Evolutionary conservation across 2,797 vertebrate species (phyloP).

Genomic region (Hippocampus kuda): DNA sequence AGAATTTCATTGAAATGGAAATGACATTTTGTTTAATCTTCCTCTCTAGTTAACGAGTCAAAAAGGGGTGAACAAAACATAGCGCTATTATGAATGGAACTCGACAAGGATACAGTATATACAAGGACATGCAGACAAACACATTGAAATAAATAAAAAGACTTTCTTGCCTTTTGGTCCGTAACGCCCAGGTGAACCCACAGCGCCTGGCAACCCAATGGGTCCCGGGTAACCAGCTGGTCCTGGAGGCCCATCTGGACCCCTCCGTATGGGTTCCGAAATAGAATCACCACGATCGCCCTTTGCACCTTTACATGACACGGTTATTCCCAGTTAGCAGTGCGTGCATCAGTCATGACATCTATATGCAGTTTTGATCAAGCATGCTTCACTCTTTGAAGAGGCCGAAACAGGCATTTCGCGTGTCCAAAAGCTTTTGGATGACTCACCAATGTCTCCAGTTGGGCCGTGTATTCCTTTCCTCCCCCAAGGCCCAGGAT

Average conservation of each 20-base stretch:
- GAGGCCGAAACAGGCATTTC: neutral
- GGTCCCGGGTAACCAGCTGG: slow-evolving; percentile 24
- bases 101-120: neutral
- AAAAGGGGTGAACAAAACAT: no score
- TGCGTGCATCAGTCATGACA: no score
- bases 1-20: no score
- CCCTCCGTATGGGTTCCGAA: accelerated
- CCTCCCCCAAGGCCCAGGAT: slow-evolving; percentile 27
- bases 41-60: no score
- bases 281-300: slow-evolving; percentile 35
- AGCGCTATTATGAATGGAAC: no score
- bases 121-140: neutral
- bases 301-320: slow-evolving; percentile 34
- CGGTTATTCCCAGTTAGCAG: neutral
- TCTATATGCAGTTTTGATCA: no score
- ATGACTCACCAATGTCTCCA: slow-evolving; percentile 35
- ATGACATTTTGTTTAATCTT: no score
- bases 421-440: neutral
- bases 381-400: neutral
- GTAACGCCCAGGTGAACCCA: slow-evolving; percentile 37
- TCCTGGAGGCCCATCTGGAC: slow-evolving; percentile 18
- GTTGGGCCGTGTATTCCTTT: slow-evolving; percentile 36
- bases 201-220: slow-evolving; percentile 27
- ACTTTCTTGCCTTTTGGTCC: slow-evolving; percentile 44
- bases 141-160: neutral